Base-by-base conservation (phyloP, 2,113 vertebrate genomes). In the Callithrix jacchus region DNA sequence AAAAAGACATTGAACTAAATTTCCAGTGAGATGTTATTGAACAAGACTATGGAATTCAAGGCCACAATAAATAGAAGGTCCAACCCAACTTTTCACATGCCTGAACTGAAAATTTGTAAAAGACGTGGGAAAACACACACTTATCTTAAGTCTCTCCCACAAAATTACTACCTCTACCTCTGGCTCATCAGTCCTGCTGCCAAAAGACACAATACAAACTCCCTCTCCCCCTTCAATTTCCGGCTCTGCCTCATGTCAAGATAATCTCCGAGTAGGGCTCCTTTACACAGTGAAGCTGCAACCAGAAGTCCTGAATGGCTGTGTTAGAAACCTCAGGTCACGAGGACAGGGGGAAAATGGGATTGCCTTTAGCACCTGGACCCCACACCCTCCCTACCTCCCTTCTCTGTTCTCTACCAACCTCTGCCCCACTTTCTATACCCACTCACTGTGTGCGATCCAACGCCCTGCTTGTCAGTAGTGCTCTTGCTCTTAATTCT, bases 101-200 rank as follows among this genome's bases (percentile, higher is more conserved):
- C 93, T 93, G 58, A 95, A 96, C 93, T 86, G 58, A 89, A 97
- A 96, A 83, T 68, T 91, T 89, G 40, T 76, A 92, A 74, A 90
- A 95, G 71, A 88, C 76, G 35, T 79, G 88, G 93, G 61, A 96
- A 96, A 96, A 95, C 81, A 96, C 66, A 96, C 42, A 76, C 58
- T 96, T 77, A 83, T 79, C 88, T 92, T 91, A 95, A 94, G 79
- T 95, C 91, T 95, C 49, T 89, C 47, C 71, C 42, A 92, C 89
- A 64, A 96, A 96, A 97, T 97, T 90, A 87, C 91, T 95, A 52
- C 95, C 61, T 95, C 82, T 20, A 74, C 49, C 77, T 93, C 68
- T 86, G 94, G 87, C 47, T 80, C 95, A 88, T 94, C 88, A 86
- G 94, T 85, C 68, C 66, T 9, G 17, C 47, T 92, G 94, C 96